phyloP scores from a whole-genome alignment of 1,140 invertebrate genomes.

The Dendroctonus valens region DNA sequence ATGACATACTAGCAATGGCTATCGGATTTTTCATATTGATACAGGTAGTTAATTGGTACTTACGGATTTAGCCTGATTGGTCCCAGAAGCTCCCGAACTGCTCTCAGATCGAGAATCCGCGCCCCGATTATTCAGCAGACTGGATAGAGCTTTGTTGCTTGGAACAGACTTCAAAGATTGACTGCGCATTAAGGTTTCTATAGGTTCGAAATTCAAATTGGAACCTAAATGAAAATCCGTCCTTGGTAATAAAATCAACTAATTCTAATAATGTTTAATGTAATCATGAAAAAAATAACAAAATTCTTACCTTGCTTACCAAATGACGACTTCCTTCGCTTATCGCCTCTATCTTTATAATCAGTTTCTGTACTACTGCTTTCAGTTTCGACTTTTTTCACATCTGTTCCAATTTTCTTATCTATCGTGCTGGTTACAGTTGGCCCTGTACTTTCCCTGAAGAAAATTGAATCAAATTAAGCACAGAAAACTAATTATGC shows the following conservation, averaged over 20 bases:
- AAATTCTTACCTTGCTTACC: slow-evolving; percentile 11
- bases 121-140: slow-evolving; percentile 39
- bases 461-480: background rate
- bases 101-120: slow-evolving; percentile 43
- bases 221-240: slow-evolving; percentile 14
- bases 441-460: slow-evolving; percentile 6
- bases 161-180: slow-evolving; percentile 39
- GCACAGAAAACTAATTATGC: no score
- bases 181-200: slow-evolving; percentile 37
- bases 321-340: slow-evolving; percentile 28
- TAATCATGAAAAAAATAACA: background rate
- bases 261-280: no score
- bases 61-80: slow-evolving; percentile 26
- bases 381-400: slow-evolving; percentile 37
- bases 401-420: slow-evolving; percentile 27
- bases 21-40: background rate
- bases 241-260: background rate
- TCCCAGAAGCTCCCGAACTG: slow-evolving; percentile 41
- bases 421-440: slow-evolving; percentile 4
- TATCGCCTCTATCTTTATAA: slow-evolving; percentile 28
- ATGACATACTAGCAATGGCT: no score
- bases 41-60: background rate
- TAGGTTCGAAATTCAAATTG: slow-evolving; percentile 35
- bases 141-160: slow-evolving; percentile 37
- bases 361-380: slow-evolving; percentile 42